phyloP scores from a whole-genome alignment of 2,888 invertebrate species.

The Heliconius erato region DNA sequence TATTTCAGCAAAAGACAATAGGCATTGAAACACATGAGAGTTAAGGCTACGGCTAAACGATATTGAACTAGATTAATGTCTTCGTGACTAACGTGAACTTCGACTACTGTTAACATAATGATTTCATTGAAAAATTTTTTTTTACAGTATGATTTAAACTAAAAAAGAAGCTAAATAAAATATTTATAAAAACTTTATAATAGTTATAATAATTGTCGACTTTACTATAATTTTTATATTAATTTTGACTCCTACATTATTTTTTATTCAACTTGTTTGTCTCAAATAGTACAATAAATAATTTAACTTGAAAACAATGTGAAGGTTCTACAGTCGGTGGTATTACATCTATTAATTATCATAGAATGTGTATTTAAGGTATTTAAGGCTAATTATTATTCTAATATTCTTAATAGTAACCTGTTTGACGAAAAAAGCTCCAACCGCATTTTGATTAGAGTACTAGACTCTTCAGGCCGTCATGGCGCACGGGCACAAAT shows the following conservation, averaged over 20 bases:
- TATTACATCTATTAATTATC: not conserved
- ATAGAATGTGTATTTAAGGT: conserved; percentile 4
- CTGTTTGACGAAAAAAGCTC: not conserved
- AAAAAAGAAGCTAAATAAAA: not conserved
- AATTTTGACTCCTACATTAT: not conserved
- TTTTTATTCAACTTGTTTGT: no score
- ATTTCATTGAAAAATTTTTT: not conserved
- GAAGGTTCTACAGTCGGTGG: not conserved
- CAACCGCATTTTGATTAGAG: not conserved
- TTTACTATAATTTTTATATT: no score
- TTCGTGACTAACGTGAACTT: conserved; percentile 27
- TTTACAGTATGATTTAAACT: not conserved
- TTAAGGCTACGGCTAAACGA: not conserved
- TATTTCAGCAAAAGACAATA: not conserved
- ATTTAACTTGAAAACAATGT: not conserved
- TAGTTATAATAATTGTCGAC: no score
- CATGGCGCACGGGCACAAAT: no score
- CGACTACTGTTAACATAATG: conserved; percentile 2
- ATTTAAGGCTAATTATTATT: not conserved
- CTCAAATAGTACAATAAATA: not conserved
- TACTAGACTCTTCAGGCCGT: not conserved
- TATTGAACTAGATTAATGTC: conserved; percentile 4
- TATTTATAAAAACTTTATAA: no score
- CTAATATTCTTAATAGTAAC: conserved; percentile 9
- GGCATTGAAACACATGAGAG: not conserved